phyloP scores from a whole-genome alignment of 2,888 invertebrate genomes.

The Leptodirus hochenwartii region DNA sequence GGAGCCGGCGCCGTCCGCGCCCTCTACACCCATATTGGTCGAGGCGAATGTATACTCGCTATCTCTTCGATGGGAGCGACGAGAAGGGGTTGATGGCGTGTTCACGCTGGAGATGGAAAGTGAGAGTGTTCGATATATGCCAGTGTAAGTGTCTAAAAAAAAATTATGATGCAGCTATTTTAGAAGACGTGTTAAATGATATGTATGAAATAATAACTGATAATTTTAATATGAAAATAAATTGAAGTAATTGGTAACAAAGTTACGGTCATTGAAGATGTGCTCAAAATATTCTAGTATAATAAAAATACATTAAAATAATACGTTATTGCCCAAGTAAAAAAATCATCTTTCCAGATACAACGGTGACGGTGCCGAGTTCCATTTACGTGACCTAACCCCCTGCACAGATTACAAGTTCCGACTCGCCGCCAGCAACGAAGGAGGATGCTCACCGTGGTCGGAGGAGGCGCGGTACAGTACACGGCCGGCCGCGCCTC shows the following conservation, averaged over 20 bases:
- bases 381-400: conserved; percentile 46
- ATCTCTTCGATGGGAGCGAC: conserved; percentile 53
- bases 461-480: conserved; percentile 57
- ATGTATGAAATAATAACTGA: too few species aligned
- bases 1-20: conserved; percentile 63
- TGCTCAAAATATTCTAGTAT: too few species aligned
- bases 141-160: too few species aligned
- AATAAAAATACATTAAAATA: too few species aligned
- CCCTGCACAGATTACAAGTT: conserved; percentile 69
- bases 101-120: conserved; percentile 77
- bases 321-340: conserved; percentile 17
- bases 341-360: conserved; percentile 45
- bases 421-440: conserved; percentile 54
- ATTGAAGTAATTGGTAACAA: too few species aligned
- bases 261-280: too few species aligned
- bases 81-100: conserved; percentile 63
- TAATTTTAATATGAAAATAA: too few species aligned
- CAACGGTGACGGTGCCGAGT: conserved; percentile 52
- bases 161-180: too few species aligned
- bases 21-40: conserved; percentile 53
- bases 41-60: conserved; percentile 44
- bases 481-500: conserved; percentile 64
- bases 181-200: too few species aligned
- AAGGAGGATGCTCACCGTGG: conserved; percentile 70
- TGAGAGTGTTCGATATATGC: too few species aligned